Conservation (phyloP, 2,888 invertebrate genomes). For the Mamestra brassicae region DNA sequence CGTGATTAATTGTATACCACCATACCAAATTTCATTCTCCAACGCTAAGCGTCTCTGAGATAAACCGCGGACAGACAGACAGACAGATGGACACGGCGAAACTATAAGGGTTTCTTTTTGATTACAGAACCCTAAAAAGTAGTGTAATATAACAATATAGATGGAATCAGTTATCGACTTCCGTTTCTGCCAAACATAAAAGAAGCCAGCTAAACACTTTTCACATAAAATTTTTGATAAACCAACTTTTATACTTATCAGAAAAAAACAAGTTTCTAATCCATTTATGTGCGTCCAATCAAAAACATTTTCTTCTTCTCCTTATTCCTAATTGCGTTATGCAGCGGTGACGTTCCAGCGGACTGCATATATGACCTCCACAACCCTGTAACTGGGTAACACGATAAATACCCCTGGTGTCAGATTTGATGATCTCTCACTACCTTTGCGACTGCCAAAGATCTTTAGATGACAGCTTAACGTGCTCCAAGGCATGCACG, state of each 20-base stretch:
- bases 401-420: no score
- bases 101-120: no score
- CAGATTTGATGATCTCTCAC: no score
- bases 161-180: neutral
- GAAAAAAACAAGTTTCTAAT: constrained; percentile 3
- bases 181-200: neutral
- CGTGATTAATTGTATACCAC: no score
- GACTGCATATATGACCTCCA: neutral
- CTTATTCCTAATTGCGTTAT: constrained; percentile 35
- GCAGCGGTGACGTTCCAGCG: constrained; percentile 70
- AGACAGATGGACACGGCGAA: no score
- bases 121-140: neutral
- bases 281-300: neutral
- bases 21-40: no score
- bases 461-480: no score
- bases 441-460: no score
- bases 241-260: neutral
- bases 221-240: neutral
- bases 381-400: no score
- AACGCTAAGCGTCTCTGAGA: no score
- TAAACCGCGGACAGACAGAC: no score
- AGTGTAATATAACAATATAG: neutral
- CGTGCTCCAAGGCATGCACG: no score
- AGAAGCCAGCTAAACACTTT: neutral
- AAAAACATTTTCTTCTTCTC: constrained; percentile 32